Conservation (phyloP, 2,113 vertebrate species). For the Mesembrinibis cayennensis region DNA sequence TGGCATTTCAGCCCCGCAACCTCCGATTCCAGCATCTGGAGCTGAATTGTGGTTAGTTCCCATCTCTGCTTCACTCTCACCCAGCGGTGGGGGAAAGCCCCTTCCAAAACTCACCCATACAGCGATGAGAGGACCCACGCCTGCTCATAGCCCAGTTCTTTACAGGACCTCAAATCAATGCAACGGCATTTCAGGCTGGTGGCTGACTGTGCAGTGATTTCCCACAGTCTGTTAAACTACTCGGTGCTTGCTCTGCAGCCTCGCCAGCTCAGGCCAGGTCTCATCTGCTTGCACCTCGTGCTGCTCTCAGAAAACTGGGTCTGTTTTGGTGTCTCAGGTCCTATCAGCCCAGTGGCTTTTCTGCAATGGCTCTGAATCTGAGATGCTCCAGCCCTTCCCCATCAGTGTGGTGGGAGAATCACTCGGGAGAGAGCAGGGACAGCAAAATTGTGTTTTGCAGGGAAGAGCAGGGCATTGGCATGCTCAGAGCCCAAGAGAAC, state of each 20-base stretch:
- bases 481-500: fast-evolving
- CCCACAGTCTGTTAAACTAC: neutral
- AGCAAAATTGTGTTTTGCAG: neutral
- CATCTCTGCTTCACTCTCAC: neutral
- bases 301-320: neutral
- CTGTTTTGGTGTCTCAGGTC: neutral
- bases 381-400: neutral
- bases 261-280: neutral
- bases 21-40: neutral
- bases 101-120: neutral
- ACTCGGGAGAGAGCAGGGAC: no score
- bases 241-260: neutral
- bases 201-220: neutral
- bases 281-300: neutral
- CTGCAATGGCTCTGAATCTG: neutral
- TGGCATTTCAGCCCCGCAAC: neutral
- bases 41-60: neutral
- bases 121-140: neutral
- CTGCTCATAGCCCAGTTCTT: neutral
- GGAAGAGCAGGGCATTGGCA: neutral
- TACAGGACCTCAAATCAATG: neutral
- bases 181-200: neutral
- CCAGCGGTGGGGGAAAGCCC: neutral
- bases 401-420: no score
- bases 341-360: neutral